Evolutionary conservation across 1,140 invertebrate species (phyloP).

Genomic region (Drosophila ercepeae): DNA sequence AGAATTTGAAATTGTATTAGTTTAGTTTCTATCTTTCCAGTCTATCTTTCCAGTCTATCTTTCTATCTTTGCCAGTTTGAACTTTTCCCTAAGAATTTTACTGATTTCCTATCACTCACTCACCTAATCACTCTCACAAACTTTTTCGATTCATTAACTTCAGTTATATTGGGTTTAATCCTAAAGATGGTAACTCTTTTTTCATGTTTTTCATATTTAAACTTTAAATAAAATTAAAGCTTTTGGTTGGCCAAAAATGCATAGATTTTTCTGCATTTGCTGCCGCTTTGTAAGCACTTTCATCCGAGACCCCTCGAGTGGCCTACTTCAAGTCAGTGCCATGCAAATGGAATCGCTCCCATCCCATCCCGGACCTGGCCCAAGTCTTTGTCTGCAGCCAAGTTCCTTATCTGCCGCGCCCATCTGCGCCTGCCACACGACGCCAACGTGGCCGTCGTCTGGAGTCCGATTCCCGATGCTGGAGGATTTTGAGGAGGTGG

Average conservation of each 20-base stretch:
- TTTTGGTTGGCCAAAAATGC: neutral
- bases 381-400: constrained; percentile 19
- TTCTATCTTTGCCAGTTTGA: too few species aligned
- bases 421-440: constrained; percentile 68
- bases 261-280: neutral
- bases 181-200: too few species aligned
- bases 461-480: constrained; percentile 24
- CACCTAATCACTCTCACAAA: too few species aligned
- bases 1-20: neutral
- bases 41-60: too few species aligned
- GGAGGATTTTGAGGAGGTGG: neutral
- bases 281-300: neutral
- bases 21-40: too few species aligned
- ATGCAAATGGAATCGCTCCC: constrained; percentile 56
- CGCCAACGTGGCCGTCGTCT: constrained; percentile 33
- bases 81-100: too few species aligned
- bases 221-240: neutral
- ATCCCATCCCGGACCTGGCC: constrained; percentile 18
- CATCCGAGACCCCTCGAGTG: constrained; percentile 20
- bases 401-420: constrained; percentile 60
- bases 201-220: neutral
- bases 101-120: too few species aligned
- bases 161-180: too few species aligned
- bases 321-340: constrained; percentile 32
- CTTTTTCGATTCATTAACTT: too few species aligned